Evolutionary conservation across 92 coral and sea anemone genomes (phyloP), one percentile per base, ranked within the genome.

Genomic region (Desmophyllum pertusum): DNA sequence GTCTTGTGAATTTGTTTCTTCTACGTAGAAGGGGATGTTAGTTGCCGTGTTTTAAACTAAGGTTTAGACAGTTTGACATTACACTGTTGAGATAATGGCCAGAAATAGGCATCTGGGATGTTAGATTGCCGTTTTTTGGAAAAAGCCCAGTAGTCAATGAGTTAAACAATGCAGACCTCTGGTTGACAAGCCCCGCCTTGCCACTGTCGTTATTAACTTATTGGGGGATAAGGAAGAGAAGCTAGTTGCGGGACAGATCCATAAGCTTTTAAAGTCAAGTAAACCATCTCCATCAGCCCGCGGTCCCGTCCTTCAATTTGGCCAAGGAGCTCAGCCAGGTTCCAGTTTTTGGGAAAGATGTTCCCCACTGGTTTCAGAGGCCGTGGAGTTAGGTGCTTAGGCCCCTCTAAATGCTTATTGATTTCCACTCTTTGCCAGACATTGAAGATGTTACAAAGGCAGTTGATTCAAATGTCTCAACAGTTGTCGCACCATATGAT

Each of bases 111-210:
- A 8, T 8, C 13, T 45, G 9, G 5, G 89, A 85, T 39, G 30
- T 65, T 15, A 77, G 64, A 41, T 48, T 45, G n/a, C n/a, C n/a
- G n/a, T n/a, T n/a, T n/a, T n/a, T n/a, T n/a, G n/a, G n/a, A n/a
- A n/a, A n/a, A n/a, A n/a, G n/a, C n/a, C n/a, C n/a, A n/a, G n/a
- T n/a, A n/a, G n/a, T n/a, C n/a, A n/a, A n/a, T n/a, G n/a, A n/a
- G n/a, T n/a, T n/a, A n/a, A n/a, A n/a, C 45, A 78, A 85, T 13
- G 88, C 88, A n/a, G 40, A 85, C 77, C 48, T 76, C 39, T 21
- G 31, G 21, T 1, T 18, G 23, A 41, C 13, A 7, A 65, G 5
- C 70, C 70, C 40, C 37, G 70, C 70, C 70, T 65, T 29, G 70
- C 70, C 1, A 18, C 70, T 15, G 27, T 10, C 27, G 70, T 65